Evolutionary conservation across 2,113 vertebrate species (phyloP).

Genomic region (Varanus komodoensis): DNA sequence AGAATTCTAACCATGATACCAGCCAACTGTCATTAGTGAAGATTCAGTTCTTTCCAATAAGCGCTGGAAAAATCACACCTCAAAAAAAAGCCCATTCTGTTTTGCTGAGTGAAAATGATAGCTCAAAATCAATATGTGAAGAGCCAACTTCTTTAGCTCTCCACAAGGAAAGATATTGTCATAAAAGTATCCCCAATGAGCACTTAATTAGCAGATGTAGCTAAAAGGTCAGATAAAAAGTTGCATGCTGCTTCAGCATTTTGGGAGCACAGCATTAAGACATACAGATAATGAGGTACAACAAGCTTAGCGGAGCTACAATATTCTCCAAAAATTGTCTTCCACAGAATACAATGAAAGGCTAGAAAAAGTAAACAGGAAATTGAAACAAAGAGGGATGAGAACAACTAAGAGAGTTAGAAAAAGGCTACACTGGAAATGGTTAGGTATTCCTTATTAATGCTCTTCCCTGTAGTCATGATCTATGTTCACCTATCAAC

Average conservation of each 20-base stretch:
- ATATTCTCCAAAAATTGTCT: slow-evolving; percentile 1
- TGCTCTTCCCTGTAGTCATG: neutral
- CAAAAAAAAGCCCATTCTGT: slow-evolving; percentile 4
- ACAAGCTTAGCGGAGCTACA: neutral
- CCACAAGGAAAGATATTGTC: slow-evolving; percentile 24
- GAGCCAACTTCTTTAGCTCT: slow-evolving; percentile 39
- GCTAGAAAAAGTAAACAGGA: neutral
- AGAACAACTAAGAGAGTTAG: neutral
- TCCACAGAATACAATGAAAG: neutral
- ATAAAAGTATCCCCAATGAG: slow-evolving; percentile 47
- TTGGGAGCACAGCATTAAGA: slow-evolving; percentile 48
- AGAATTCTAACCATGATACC: slow-evolving; percentile 12
- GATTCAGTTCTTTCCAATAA: slow-evolving; percentile 13
- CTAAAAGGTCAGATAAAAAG: slow-evolving; percentile 51
- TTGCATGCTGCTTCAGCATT: slow-evolving; percentile 38
- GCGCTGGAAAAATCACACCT: slow-evolving; percentile 6
- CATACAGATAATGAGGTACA: slow-evolving; percentile 8
- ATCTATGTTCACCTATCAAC: neutral
- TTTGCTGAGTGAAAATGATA: neutral
- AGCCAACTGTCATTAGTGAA: neutral
- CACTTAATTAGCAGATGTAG: slow-evolving; percentile 45
- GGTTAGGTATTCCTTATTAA: neutral
- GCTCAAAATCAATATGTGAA: slow-evolving; percentile 47
- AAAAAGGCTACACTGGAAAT: neutral
- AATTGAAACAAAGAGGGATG: slow-evolving; percentile 7